Evolutionary conservation across 1,140 invertebrate genomes (phyloP).

Genomic region (Drosophila ercepeae): DNA sequence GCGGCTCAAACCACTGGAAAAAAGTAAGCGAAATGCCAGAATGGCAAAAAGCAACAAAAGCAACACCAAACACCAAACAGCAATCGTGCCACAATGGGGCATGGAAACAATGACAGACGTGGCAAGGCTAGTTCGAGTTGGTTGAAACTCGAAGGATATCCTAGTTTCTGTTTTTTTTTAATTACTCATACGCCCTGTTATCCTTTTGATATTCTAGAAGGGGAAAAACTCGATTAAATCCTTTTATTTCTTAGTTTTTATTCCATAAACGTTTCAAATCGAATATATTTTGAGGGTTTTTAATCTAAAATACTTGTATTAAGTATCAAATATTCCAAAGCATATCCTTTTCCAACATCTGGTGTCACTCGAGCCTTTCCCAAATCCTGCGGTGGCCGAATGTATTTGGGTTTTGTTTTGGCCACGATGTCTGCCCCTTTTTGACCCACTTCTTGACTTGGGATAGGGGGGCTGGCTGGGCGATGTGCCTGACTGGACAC

Average conservation of each 20-base stretch:
- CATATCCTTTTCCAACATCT: neutral
- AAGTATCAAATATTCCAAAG: neutral
- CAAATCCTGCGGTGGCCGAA: conserved; percentile 7
- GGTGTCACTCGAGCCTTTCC: neutral
- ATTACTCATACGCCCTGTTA: too few relatives aligned
- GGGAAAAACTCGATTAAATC: too few relatives aligned
- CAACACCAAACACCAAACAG: neutral
- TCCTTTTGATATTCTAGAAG: too few relatives aligned
- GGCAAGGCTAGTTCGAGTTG: neutral
- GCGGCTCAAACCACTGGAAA: conserved; percentile 19
- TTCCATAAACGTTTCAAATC: too few relatives aligned
- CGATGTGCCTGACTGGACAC: conserved; percentile 50
- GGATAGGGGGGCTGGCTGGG: neutral
- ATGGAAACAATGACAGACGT: conserved; percentile 39
- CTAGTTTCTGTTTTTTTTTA: neutral
- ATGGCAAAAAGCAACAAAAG: neutral
- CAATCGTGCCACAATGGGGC: conserved; percentile 20
- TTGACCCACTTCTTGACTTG: conserved; percentile 58
- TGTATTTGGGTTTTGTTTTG: conserved; percentile 5
- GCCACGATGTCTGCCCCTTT: conserved; percentile 15
- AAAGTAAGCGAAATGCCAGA: neutral
- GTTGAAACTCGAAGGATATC: neutral
- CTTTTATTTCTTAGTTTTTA: too few relatives aligned
- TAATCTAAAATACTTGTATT: too few relatives aligned
- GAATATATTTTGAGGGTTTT: too few relatives aligned